phyloP scores from a whole-genome alignment of 1,140 invertebrate genomes.

The Eulimnadia texana region DNA sequence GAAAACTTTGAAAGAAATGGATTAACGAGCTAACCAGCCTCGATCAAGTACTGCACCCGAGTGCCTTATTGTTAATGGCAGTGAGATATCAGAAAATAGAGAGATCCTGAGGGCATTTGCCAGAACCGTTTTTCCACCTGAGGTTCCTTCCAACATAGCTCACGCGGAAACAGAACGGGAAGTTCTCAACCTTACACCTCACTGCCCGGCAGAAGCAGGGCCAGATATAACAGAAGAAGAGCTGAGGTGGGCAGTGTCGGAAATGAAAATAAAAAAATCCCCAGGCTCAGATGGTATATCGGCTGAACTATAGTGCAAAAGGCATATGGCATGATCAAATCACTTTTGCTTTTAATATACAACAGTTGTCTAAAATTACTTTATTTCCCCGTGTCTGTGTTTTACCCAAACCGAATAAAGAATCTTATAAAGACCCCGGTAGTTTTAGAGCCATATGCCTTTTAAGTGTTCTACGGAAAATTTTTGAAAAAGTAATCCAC shows the following conservation, averaged over 20 bases:
- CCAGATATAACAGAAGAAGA: neutral
- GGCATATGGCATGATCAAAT: neutral
- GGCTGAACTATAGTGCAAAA: neutral
- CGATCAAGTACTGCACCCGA: neutral
- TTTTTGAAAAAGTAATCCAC: neutral
- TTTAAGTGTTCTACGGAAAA: neutral
- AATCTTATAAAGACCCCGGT: neutral
- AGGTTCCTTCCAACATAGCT: neutral
- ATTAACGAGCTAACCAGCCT: neutral
- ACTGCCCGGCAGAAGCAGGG: neutral
- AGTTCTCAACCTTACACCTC: neutral
- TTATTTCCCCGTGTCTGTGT: neutral
- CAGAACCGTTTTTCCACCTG: neutral
- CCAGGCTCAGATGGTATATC: neutral
- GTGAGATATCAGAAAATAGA: neutral
- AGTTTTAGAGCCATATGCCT: neutral
- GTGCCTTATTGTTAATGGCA: neutral
- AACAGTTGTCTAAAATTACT: neutral
- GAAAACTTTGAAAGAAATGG: neutral
- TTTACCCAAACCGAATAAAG: neutral
- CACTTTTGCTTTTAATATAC: neutral
- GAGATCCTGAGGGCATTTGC: neutral
- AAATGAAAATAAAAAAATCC: neutral
- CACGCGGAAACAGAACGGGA: neutral
- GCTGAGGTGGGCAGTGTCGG: neutral